Evolutionary conservation across 2,113 vertebrate species (phyloP), one percentile per base, ranked within the genome.

Genomic region (Phyllostomus discolor): DNA sequence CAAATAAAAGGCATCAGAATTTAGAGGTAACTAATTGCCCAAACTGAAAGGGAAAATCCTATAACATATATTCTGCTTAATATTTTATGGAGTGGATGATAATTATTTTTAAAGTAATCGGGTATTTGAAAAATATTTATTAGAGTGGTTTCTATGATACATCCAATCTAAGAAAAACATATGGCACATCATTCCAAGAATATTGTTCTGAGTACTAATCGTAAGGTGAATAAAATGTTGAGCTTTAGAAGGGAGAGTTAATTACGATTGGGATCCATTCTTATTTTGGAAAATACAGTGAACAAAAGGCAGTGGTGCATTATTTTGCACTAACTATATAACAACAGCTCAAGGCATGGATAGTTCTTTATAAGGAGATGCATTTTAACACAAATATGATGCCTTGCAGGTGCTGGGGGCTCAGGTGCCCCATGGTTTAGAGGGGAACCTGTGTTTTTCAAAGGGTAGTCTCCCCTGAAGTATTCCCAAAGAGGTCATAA

Each of bases 101-200:
- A 89, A 73, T 93, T 76, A 96, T 72, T 91, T 95, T 93, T 75
- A 94, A 96, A 90, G 24, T 86, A 80, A 75, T 93, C 26, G 82
- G n/a, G 20, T 14, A 4, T 41, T 93, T 88, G n/a, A 95, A 90
- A 82, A 89, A 70, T 93, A 70, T 41, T 85, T 78, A 64, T 66
- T 94, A 70, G 28, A 76, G 19, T 85, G 3, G 3, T 64, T 97
- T 88, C 17, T 90, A 41, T 72, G 78, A 78, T 75, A 86, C 50
- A 82, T 54, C 35, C 31, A 17, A 70, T 88, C 33, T 93, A 88
- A 81, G n/a, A 33, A 91, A 86, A 83, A 57, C 62, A 75, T 83
- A 43, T 80, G 69, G 22, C 22, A 70, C 16, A 78, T 57, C 86
- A 76, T 87, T 70, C 33, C 10, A 66, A 83, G 41, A 79, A 66